Base-by-base conservation (phyloP, 2,797 vertebrate genomes). In the Acrocephalus scirpaceus region DNA sequence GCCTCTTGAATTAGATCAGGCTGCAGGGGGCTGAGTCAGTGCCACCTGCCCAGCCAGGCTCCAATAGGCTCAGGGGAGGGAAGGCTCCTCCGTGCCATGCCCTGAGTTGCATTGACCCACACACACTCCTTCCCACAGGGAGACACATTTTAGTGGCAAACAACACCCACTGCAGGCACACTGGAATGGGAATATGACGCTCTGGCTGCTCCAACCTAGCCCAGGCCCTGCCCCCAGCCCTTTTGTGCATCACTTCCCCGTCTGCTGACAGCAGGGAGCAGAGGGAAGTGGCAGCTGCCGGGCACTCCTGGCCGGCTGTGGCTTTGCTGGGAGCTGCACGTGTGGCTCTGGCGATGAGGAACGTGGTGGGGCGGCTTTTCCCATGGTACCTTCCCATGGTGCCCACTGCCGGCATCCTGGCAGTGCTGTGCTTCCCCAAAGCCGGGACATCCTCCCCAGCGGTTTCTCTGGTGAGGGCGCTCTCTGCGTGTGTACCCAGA, bases 41-140 rank as follows among this genome's bases (percentile, higher is more conserved):
- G 74, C 74, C 0, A 0, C 72, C 62, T 8, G 70, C 42, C 40
- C 21, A 3, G 48, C 3, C 3, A 38, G 50, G 70, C 54, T 48
- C 21, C 4, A 1, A 66, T 0, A 0, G 15, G 36, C 34, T 40
- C 0, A 0, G 18, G 16, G 14, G 4, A 14, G 34, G 22, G 27
- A 47, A n/a, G 36, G 53, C 45, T 70, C 36, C 78, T 58, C 40
- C 4, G 1, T 47, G 60, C 30, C 13, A 4, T 71, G 54, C 18
- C 20, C 14, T 0, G 0, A 13, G 32, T 72, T 36, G 20, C 12
- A 0, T 0, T 51, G 45, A 14, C n/a, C 23, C 30, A 6, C 11
- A 30, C 29, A 16, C 10, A 2, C 32, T 36, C 17, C 84, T 69
- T 26, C 62, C 81, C 34, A 13, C 15, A 12, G 34, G 21, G 27